Base-by-base conservation (phyloP, 2,797 vertebrate genomes). In the Poeciliopsis paucimaculata region DNA sequence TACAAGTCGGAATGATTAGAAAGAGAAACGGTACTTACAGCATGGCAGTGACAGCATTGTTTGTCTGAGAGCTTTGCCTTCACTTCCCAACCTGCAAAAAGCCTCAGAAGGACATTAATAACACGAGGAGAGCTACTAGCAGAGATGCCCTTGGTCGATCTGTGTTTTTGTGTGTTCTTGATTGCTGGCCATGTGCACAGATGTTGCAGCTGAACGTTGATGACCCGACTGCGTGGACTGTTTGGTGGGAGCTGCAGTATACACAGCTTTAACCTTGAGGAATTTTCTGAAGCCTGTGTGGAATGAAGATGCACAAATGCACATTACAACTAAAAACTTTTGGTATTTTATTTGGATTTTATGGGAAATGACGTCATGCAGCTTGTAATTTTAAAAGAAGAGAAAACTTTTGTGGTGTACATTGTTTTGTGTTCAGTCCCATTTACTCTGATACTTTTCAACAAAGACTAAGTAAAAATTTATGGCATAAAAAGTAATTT, bases 151-250 rank as follows among this genome's bases (percentile, higher is more conserved):
- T 77, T 71, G 77, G 81, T 88, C 31, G 15, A 79, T 82, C 70
- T 36, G 49, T 75, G 82, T 84, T 90, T 70, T 43, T 83, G 79
- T 83, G 74, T 76, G 45, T 80, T 77, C 45, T 13, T 90, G 81
- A 88, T 90, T 83, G 76, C 79, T 46, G 74, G 64, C 79, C 76
- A 62, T 86, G 84, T 68, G 36, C 82, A 82, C 90, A 92, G 90
- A 91, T 90, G 90, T 87, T 92, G 60, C 81, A 53, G 75, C 82
- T 83, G 85, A 76, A 85, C 77, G 86, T 82, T 82, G 86, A 60
- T 92, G 89, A 91, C 89, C 89, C 72, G 80, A 80, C 82, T 87
- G 79, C 83, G 78, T 87, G 81, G 83, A 73, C 76, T 78, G 78
- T 79, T 78, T 47, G 79, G 66, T 72, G 68, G 28, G 15, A 78